Evolutionary conservation across 2,888 invertebrate genomes (phyloP).

Genomic region (Dastarcus helophoroides): DNA sequence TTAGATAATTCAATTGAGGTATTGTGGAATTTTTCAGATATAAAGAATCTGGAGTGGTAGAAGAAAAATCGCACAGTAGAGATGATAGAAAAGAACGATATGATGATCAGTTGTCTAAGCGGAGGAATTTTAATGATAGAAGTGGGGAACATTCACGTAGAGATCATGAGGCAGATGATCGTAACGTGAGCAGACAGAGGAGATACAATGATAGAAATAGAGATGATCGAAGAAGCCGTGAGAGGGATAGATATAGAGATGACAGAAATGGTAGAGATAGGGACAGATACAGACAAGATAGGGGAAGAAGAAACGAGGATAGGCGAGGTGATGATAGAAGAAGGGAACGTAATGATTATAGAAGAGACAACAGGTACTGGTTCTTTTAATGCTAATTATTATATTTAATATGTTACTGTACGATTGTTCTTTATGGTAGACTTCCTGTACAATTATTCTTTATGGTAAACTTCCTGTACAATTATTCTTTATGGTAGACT

Average conservation of each 20-base stretch:
- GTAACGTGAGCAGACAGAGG: conserved; percentile 11
- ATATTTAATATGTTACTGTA: conserved; percentile 4
- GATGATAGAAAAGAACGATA: conserved; percentile 9
- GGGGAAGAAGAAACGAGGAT: conserved; percentile 10
- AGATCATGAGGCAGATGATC: conserved; percentile 12
- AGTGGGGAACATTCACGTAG: conserved; percentile 3
- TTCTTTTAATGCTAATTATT: too few species aligned
- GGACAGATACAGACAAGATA: conserved; percentile 10
- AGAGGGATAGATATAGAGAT: conserved; percentile 9
- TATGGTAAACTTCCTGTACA: too few species aligned
- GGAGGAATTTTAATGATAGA: conserved; percentile 7
- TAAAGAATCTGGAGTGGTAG: too few species aligned
- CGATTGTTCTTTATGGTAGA: not conserved
- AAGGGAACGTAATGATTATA: conserved; percentile 10
- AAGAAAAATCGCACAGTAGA: conserved; percentile 8
- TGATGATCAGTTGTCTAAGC: too few species aligned
- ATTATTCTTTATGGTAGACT: too few species aligned
- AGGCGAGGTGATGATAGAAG: conserved; percentile 6
- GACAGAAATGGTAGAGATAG: conserved; percentile 11
- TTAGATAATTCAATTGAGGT: too few species aligned
- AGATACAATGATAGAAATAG: conserved; percentile 10
- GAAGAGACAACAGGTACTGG: conserved; percentile 3
- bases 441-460: too few species aligned
- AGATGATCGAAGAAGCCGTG: conserved; percentile 8
- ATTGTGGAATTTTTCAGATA: too few species aligned